A percentile compares a stretch with the other conserved stretches of the same genome.
Conservation (phyloP, 2,797 vertebrate genomes). For the Psittacula echo region DNA sequence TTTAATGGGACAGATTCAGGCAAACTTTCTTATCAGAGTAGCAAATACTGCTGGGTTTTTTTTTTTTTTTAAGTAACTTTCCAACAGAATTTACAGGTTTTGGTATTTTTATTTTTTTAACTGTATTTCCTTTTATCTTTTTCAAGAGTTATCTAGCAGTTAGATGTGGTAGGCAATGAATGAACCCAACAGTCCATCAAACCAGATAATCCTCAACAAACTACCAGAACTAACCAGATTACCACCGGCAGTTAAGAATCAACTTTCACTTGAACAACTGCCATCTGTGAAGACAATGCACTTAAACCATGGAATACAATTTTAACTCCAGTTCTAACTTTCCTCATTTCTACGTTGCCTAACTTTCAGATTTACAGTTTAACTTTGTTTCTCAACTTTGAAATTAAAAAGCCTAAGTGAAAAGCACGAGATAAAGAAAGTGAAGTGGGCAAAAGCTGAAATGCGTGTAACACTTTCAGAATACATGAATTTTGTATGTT, state of each 20-base stretch:
- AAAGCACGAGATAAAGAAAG: neutral
- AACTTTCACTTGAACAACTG: neutral
- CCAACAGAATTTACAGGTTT: neutral
- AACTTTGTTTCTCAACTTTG: neutral
- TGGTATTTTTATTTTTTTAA: neutral
- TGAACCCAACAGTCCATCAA: neutral
- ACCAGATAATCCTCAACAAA: neutral
- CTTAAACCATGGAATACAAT: neutral
- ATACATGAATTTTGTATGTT: neutral
- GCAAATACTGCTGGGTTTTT: neutral
- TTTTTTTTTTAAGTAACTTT: neutral
- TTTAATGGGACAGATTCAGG: neutral
- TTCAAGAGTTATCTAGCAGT: neutral
- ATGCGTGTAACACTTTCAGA: neutral
- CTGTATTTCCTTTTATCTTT: neutral
- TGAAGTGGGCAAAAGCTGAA: neutral
- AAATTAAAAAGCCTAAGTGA: neutral
- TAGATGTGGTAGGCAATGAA: neutral
- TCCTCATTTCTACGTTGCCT: neutral
- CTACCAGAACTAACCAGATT: neutral
- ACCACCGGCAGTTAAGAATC: neutral
- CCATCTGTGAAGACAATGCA: neutral
- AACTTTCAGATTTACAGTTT: neutral
- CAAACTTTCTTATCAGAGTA: neutral
- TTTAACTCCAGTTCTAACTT: neutral